Base-by-base conservation (phyloP, 35 echinoderm and acorn worm genomes). In the Amphiura filiformis region DNA sequence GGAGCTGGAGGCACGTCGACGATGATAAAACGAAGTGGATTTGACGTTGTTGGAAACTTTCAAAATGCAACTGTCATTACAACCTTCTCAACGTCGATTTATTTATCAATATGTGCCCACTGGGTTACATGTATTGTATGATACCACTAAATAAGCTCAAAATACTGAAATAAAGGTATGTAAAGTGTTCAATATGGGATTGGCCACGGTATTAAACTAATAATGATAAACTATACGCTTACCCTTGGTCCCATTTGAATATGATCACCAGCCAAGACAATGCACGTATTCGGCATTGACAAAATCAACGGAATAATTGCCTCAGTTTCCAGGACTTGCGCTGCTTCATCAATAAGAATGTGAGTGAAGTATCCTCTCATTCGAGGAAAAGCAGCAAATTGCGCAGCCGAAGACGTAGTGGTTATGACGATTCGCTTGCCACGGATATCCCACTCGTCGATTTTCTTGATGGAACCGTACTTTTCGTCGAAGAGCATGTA, bases 191-290 rank as follows among this genome's bases (percentile, higher is more conserved):
- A n/a, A n/a, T n/a, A n/a, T n/a, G n/a, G n/a, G n/a, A n/a, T n/a
- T n/a, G n/a, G n/a, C n/a, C n/a, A n/a, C n/a, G n/a, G n/a, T n/a
- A n/a, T n/a, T n/a, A n/a, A n/a, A n/a, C n/a, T n/a, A n/a, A n/a
- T n/a, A n/a, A n/a, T n/a, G n/a, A n/a, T n/a, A n/a, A n/a, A n/a
- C n/a, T n/a, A n/a, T n/a, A n/a, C n/a, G n/a, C n/a, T n/a, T n/a
- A 98, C 96, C 92, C 92, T 92, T 76, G 93, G 92, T 14, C 90
- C 89, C 79, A 92, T 98, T 83, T 98, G 96, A 47, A 83, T 92
- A 52, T 93, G 96, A 88, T 98, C 96, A 11, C 96, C 96, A 37
- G 96, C 93, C 1, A 98, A 78, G 0, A 92, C 92, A 11, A 98
- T 81, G 30, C 90, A 79, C 7, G 96, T 98, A 28, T 86, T 78